Conservation (phyloP, 64 coral and sea anemone genomes). For the Montipora efflorescens region DNA sequence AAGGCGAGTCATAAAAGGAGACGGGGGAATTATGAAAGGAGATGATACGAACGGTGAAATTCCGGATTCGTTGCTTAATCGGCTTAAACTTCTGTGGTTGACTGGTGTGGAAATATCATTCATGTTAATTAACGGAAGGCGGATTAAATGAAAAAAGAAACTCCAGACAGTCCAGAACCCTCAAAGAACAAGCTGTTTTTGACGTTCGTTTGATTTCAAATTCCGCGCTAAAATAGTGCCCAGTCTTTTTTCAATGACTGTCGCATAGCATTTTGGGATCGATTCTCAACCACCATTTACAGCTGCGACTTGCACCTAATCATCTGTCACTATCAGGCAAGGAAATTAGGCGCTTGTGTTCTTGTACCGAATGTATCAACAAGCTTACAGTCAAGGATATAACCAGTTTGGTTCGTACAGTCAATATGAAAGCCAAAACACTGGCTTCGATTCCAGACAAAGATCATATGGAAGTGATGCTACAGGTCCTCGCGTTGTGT, state of each 20-base stretch:
- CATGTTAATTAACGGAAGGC: background rate
- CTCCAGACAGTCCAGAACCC: too few relatives aligned
- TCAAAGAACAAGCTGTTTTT: background rate
- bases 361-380: background rate
- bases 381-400: conserved; percentile 9
- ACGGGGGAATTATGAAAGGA: conserved; percentile 84
- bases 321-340: background rate
- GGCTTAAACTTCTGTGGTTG: conserved; percentile 18
- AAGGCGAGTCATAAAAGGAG: conserved; percentile 94
- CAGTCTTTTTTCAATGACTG: background rate
- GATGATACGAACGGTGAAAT: conserved; percentile 42
- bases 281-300: too few relatives aligned
- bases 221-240: background rate
- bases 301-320: too few relatives aligned
- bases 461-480: background rate
- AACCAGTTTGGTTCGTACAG: background rate
- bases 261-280: background rate
- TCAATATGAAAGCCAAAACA: conserved; percentile 1
- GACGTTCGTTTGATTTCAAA: conserved; percentile 14
- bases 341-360: background rate
- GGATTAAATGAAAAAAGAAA: background rate
- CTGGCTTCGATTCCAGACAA: background rate
- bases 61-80: background rate
- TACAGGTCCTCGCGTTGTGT: conserved; percentile 41
- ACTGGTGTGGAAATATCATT: conserved; percentile 19